A percentile compares a stretch with the other conserved stretches of the same genome.
Evolutionary conservation across 2,113 vertebrate genomes (phyloP).

Genomic region (Peromyscus maniculatus): DNA sequence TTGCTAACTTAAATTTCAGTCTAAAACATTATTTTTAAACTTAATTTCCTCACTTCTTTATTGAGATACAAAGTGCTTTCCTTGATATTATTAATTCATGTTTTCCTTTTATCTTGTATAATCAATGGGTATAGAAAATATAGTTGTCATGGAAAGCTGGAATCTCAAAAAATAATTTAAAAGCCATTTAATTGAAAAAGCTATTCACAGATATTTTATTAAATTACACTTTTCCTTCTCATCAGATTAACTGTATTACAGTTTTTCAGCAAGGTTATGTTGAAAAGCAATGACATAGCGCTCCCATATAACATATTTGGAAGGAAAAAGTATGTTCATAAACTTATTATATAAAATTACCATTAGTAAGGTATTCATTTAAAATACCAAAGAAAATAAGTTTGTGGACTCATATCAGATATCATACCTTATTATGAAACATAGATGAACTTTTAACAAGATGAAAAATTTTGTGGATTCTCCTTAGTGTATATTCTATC

Average conservation of each 20-base stretch:
- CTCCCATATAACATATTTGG: conserved; percentile 28
- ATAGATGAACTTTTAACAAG: conserved; percentile 30
- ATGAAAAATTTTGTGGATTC: conserved; percentile 5
- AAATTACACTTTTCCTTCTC: conserved; percentile 21
- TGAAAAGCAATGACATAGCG: conserved; percentile 64
- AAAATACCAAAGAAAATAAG: conserved; percentile 46
- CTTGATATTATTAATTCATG: not conserved
- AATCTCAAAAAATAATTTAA: conserved; percentile 32
- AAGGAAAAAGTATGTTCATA: conserved; percentile 45
- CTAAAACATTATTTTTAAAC: not conserved
- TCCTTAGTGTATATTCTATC: not conserved
- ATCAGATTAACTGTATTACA: conserved; percentile 14
- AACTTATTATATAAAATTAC: conserved; percentile 59
- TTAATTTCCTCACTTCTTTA: conserved; percentile 10
- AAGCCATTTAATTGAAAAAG: not conserved
- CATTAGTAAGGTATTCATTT: conserved; percentile 23
- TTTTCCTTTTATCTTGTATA: not conserved
- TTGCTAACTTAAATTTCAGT: conserved; percentile 68
- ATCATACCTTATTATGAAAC: conserved; percentile 49
- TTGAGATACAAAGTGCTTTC: conserved; percentile 34
- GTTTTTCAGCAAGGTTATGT: conserved; percentile 8
- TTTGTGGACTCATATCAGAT: conserved; percentile 4
- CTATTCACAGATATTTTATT: conserved; percentile 53
- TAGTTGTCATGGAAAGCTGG: not conserved
- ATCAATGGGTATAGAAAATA: conserved; percentile 46